Conservation (phyloP, 2,797 vertebrate genomes). For the Mergus octosetaceus region DNA sequence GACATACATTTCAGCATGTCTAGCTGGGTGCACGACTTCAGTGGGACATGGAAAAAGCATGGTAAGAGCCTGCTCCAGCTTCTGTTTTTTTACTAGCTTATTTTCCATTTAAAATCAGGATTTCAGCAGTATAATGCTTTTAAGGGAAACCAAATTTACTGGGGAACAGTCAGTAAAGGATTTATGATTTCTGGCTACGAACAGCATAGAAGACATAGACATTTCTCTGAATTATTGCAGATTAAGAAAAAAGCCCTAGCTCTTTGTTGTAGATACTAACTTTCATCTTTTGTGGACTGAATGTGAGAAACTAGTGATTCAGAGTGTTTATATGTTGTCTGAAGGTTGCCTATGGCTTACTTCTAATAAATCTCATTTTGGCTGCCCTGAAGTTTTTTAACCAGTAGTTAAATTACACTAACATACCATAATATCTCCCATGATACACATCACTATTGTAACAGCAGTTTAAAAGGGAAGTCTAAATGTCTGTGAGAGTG, state of each 20-base stretch:
- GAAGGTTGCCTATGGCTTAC: not conserved
- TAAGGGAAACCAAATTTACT: not conserved
- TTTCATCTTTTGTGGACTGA: not conserved
- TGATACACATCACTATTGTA: not conserved
- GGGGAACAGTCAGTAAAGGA: not conserved
- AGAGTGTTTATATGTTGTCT: not conserved
- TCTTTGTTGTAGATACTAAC: not conserved
- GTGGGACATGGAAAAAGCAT: slow-evolving; percentile 76
- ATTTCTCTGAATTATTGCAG: not conserved
- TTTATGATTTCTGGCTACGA: not conserved
- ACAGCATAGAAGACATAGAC: not conserved
- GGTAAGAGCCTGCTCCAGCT: slow-evolving; percentile 76
- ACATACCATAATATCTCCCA: not conserved
- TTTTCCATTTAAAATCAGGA: not conserved
- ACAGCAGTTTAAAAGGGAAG: not conserved
- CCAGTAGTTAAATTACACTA: not conserved
- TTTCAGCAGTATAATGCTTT: not conserved
- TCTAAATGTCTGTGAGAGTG: not conserved
- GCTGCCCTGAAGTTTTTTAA: not conserved
- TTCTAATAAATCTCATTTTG: not conserved
- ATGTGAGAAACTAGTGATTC: not conserved
- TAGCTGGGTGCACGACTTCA: slow-evolving; percentile 85
- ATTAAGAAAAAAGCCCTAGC: not conserved
- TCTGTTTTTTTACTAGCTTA: not conserved
- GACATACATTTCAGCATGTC: slow-evolving; percentile 88